A percentile compares a stretch with the other conserved stretches of the same genome.
Evolutionary conservation across 2,888 invertebrate species (phyloP).

Genomic region (Sarcophaga rosellei): DNA sequence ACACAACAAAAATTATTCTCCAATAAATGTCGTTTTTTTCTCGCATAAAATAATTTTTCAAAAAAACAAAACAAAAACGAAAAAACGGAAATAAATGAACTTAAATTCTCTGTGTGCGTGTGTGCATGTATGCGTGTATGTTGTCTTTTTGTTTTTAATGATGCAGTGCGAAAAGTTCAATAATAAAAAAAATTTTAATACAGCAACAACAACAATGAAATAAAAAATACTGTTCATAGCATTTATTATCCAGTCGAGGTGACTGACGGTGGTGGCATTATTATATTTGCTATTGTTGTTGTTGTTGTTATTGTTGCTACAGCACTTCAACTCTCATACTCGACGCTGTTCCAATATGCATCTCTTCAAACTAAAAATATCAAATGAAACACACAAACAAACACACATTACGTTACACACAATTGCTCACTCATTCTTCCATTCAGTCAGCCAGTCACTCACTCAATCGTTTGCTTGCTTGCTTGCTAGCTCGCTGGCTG

Average conservation of each 20-base stretch:
- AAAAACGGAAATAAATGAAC: conserved; percentile 8
- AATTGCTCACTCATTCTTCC: conserved; percentile 26
- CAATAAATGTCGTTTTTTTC: conserved; percentile 16
- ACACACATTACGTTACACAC: conserved; percentile 30
- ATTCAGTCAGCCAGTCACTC: conserved; percentile 30
- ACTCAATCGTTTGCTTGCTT: conserved; percentile 30
- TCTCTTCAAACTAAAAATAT: conserved; percentile 26
- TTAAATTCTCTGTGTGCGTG: conserved; percentile 36
- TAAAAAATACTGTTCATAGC: neutral
- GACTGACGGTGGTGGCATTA: conserved; percentile 53
- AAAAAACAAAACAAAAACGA: conserved; percentile 42
- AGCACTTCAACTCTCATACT: conserved; percentile 59
- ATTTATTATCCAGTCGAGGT: conserved; percentile 63
- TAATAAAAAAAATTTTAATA: conserved; percentile 39
- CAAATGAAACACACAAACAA: conserved; percentile 24
- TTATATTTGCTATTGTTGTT: neutral
- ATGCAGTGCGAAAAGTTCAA: conserved; percentile 68
- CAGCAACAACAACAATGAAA: neutral
- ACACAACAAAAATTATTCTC: conserved; percentile 17
- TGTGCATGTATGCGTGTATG: conserved; percentile 11
- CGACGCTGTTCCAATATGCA: conserved; percentile 52
- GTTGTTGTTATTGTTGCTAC: neutral
- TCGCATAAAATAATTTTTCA: conserved; percentile 16
- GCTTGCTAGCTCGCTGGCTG: neutral
- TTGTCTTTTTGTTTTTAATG: conserved; percentile 43